These are phyloP conservation scores for Philotrypesis tridentata DNA, from an alignment of 1,140 invertebrate species.

Conservation along the genomic window DNA sequence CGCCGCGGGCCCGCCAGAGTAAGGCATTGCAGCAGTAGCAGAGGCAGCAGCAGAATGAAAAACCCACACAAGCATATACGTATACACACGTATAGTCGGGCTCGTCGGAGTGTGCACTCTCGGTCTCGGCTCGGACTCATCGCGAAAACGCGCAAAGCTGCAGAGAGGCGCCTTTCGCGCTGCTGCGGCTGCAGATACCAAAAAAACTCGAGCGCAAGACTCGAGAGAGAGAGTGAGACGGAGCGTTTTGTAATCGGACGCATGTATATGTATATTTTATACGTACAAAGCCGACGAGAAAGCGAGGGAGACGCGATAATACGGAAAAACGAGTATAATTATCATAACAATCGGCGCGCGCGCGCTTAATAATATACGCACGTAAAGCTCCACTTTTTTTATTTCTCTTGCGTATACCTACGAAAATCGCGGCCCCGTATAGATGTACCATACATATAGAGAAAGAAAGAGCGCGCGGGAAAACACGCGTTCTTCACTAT, in stretches of 20 bases:
- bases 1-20: no score
- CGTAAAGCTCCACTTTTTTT: neutral
- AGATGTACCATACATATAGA: neutral
- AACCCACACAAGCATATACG: neutral
- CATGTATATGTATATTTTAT: neutral
- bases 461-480: neutral
- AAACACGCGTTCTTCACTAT: no score
- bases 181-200: neutral
- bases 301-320: neutral
- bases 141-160: slow-evolving; percentile 33
- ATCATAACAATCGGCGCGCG: neutral
- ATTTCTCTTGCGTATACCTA: neutral
- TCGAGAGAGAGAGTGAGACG: neutral
- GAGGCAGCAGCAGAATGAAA: neutral
- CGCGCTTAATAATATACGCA: neutral
- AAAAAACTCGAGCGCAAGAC: neutral
- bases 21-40: neutral
- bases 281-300: neutral
- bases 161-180: neutral
- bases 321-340: neutral
- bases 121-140: slow-evolving; percentile 23
- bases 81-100: neutral
- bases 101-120: no score
- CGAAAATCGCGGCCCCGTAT: neutral
- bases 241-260: neutral